Evolutionary conservation across 2,797 vertebrate species (phyloP).

Genomic region (Garrulus glandarius): DNA sequence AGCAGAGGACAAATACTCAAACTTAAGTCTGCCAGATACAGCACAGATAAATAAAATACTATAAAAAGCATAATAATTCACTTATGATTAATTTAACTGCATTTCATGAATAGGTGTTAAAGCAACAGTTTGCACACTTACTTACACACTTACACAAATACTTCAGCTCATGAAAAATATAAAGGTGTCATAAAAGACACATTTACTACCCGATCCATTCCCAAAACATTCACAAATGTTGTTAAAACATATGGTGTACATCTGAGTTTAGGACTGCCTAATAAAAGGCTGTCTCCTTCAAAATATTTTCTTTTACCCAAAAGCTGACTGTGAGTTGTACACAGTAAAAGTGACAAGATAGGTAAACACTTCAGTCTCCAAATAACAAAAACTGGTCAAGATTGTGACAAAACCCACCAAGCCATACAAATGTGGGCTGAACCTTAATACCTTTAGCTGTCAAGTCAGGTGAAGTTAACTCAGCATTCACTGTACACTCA

Average conservation of each 20-base stretch:
- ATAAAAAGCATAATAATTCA: neutral
- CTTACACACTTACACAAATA: neutral
- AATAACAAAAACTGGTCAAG: neutral
- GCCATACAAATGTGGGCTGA: neutral
- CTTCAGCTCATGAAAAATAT: neutral
- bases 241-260: neutral
- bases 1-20: neutral
- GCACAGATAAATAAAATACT: neutral
- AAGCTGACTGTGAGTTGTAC: neutral
- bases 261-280: neutral
- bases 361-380: neutral
- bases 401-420: neutral
- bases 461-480: neutral
- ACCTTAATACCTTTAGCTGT: neutral
- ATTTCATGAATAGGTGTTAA: neutral
- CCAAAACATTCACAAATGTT: neutral
- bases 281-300: neutral
- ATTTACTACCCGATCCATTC: neutral
- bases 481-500: neutral
- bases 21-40: neutral
- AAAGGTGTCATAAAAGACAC: neutral
- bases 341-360: neutral
- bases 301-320: neutral
- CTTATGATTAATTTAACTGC: neutral
- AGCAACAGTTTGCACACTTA: neutral